Percentiles rank a stretch among this genome's conserved stretches.
Evolutionary conservation across 2,888 invertebrate genomes (phyloP).

Genomic region (Nezara viridula): DNA sequence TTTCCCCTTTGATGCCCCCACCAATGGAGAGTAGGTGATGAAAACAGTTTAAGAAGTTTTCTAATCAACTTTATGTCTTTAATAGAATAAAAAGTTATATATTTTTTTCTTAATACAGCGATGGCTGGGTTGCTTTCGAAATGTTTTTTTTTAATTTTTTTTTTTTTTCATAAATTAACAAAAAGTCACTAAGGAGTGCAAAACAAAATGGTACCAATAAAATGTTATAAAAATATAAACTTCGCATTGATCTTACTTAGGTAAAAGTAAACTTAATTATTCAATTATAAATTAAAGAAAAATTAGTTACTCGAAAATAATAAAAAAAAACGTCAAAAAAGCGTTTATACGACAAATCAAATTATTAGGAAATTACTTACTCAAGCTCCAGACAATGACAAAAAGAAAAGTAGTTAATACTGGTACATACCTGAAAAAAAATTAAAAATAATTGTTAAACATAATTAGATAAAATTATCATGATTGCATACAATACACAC

Average conservation of each 20-base stretch:
- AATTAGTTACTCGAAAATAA: too few species aligned
- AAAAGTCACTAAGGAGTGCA: too few species aligned
- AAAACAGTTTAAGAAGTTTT: slow-evolving; percentile 20
- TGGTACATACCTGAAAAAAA: slow-evolving; percentile 37
- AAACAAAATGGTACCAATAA: too few species aligned
- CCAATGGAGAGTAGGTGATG: background rate
- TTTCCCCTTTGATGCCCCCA: background rate
- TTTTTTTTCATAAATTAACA: background rate
- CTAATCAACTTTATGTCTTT: background rate
- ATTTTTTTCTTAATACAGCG: background rate
- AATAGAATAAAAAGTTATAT: background rate
- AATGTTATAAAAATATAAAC: too few species aligned
- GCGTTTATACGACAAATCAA: too few species aligned
- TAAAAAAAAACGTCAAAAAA: too few species aligned
- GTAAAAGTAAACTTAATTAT: too few species aligned
- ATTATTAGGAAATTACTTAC: too few species aligned
- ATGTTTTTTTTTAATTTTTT: background rate
- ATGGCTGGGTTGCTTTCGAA: background rate
- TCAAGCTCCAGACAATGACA: background rate
- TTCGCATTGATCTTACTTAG: too few species aligned
- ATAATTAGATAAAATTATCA: background rate
- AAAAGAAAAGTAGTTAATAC: background rate
- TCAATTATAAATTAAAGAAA: too few species aligned
- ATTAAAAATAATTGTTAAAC: background rate
- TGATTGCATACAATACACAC: too few species aligned